These are phyloP conservation scores for Naja naja DNA, from an alignment of 2,113 vertebrate genomes.

Conservation along the genomic window DNA sequence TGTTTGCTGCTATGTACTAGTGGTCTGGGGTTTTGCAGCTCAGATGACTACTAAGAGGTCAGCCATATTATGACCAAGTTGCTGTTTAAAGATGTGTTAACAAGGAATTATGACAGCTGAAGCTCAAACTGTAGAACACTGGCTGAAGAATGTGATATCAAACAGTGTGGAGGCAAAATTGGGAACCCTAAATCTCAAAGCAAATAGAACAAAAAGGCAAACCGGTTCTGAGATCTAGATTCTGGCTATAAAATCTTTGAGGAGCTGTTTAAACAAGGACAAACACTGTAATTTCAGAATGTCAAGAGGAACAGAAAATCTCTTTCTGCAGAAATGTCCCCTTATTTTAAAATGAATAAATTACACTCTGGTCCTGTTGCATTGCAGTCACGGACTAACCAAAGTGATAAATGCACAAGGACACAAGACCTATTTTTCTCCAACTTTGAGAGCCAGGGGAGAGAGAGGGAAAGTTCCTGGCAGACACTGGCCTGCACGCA, in stretches of 20 bases:
- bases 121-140: background rate
- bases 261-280: background rate
- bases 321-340: background rate
- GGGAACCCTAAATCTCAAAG: background rate
- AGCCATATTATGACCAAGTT: background rate
- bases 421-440: background rate
- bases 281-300: background rate
- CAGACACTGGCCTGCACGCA: slow-evolving; percentile 26
- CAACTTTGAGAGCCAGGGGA: background rate
- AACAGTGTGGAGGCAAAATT: background rate
- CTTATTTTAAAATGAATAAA: background rate
- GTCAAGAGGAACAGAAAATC: background rate
- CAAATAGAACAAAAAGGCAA: background rate
- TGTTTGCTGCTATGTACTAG: background rate
- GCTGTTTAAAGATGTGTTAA: background rate
- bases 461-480: background rate
- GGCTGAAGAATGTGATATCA: background rate
- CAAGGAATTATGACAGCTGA: background rate
- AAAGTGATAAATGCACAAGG: slow-evolving; percentile 22
- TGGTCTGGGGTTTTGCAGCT: background rate
- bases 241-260: background rate
- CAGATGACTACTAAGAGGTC: background rate
- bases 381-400: background rate
- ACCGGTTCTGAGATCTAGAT: background rate
- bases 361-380: background rate